phyloP scores from a whole-genome alignment of 2,888 invertebrate species.

The Lycaena phlaeas region DNA sequence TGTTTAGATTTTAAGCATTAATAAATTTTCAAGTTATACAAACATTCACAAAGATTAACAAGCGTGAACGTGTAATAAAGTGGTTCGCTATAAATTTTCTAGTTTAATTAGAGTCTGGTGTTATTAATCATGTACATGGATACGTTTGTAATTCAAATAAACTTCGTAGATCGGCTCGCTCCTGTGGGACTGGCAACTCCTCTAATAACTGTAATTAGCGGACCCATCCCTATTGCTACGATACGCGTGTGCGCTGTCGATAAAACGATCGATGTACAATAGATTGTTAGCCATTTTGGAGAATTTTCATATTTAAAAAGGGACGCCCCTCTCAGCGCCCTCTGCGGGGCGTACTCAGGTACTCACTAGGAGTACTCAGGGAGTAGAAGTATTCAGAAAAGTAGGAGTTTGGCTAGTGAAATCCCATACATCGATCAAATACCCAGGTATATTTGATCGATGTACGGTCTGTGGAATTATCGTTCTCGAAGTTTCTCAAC shows the following conservation, averaged over 20 bases:
- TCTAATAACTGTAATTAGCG: constrained; percentile 61
- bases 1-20: too few relatives aligned
- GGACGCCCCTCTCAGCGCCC: too few relatives aligned
- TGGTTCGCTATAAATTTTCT: constrained; percentile 19
- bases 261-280: constrained; percentile 20
- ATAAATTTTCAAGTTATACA: not conserved
- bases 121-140: constrained; percentile 19
- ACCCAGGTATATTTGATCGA: too few relatives aligned
- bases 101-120: constrained; percentile 19
- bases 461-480: too few relatives aligned
- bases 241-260: constrained; percentile 22
- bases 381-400: too few relatives aligned
- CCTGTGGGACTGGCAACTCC: constrained; percentile 40
- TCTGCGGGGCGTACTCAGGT: too few relatives aligned
- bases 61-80: constrained; percentile 17
- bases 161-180: constrained; percentile 36
- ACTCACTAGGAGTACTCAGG: too few relatives aligned
- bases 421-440: too few relatives aligned
- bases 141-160: constrained; percentile 22
- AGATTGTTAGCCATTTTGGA: too few relatives aligned
- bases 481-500: too few relatives aligned
- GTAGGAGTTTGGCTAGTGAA: too few relatives aligned
- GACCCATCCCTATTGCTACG: constrained; percentile 35
- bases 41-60: constrained; percentile 12
- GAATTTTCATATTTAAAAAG: too few relatives aligned